These are phyloP conservation scores for Calephelis perditalis DNA, from an alignment of 2,888 invertebrate genomes.

Conservation along the genomic window DNA sequence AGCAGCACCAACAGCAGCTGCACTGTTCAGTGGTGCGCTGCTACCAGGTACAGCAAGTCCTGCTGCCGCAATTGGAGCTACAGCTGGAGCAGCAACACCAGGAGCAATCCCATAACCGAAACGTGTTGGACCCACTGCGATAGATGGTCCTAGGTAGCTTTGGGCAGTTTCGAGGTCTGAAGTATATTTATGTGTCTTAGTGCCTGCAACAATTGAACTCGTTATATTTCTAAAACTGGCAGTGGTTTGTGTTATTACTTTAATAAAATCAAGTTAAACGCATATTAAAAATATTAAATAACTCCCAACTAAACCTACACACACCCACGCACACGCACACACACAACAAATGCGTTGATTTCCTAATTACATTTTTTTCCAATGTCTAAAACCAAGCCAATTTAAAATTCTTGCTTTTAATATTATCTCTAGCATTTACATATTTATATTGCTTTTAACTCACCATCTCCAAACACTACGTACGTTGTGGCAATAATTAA, in stretches of 20 bases:
- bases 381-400: too few species aligned
- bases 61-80: conserved; percentile 7
- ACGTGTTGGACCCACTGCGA: conserved; percentile 17
- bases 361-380: too few species aligned
- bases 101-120: not conserved
- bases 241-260: too few species aligned
- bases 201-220: conserved; percentile 4
- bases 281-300: too few species aligned
- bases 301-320: too few species aligned
- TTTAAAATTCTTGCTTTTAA: too few species aligned
- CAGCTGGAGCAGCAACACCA: not conserved
- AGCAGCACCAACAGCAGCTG: conserved; percentile 62
- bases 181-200: conserved; percentile 35
- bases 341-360: too few species aligned
- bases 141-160: conserved; percentile 35
- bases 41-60: conserved; percentile 22
- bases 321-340: too few species aligned
- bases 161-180: conserved; percentile 46
- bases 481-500: conserved; percentile 64
- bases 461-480: conserved; percentile 59
- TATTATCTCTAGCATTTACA: too few species aligned
- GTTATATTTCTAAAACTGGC: too few species aligned
- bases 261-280: too few species aligned
- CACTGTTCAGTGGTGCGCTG: conserved; percentile 53
- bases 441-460: conserved; percentile 25